Evolutionary conservation across 2,113 vertebrate genomes (phyloP), one percentile per base, ranked within the genome.

Genomic region (Phoxinus phoxinus): DNA sequence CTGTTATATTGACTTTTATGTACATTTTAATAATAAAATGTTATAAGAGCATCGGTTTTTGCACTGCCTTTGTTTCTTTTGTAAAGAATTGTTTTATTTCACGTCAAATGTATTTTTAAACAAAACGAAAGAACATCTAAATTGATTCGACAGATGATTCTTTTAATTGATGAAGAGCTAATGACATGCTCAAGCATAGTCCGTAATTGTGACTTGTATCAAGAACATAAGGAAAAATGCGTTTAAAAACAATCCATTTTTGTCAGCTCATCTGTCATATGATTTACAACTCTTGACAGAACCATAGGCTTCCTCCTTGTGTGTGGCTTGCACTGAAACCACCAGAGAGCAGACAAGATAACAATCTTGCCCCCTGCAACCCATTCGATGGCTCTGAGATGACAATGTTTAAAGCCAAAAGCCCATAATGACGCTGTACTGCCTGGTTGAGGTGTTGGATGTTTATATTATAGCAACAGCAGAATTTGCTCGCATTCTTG

Each of bases 1-100:
- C 73, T 89, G 89, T 86, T 93, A 63, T 92, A 91, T 86, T 58
- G 41, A 46, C 71, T 83, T 94, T 91, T 89, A 92, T 91, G 82
- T 88, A 91, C 90, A 85, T 89, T 91, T 85, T 90, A 74, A 89
- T 77, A 85, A 86, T 81, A 88, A 88, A 88, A 89, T 87, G 80
- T 73, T 71, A 86, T 85, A 77, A 56, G 75, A 56, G 30, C 25
- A 56, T 41, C 3, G 1, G 53, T 56, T 56, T 56, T 56, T 56
- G 53, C 53, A 21, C 2, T 21, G 19, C 23, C 30, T 53, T 76
- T 56, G 19, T 21, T 56, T 35, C 19, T n/a, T 73, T 25, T 25
- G 37, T 25, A 25, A 73, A 73, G 11, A 46, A 46, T 15, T 3
- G 17, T 44, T 72, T n/a, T 10, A 37, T 72, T 51, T 17, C 10